phyloP scores from a whole-genome alignment of 2,888 invertebrate species.

The Hirtodrosophila alboralis region DNA sequence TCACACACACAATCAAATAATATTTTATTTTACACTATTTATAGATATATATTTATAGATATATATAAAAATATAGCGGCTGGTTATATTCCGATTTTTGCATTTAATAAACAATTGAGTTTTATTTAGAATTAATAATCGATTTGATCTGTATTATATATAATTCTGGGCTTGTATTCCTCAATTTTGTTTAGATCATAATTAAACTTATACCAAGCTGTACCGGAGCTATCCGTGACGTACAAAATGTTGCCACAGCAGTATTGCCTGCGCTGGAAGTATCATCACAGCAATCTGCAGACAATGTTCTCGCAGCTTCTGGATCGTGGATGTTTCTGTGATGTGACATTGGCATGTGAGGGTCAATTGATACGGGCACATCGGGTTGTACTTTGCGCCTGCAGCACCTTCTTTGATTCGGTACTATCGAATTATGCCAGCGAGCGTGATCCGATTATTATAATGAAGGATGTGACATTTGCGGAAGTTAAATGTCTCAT shows the following conservation, averaged over 20 bases:
- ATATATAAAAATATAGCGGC: too few species aligned
- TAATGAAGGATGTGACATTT: constrained; percentile 95
- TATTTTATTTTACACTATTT: too few species aligned
- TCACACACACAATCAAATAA: too few species aligned
- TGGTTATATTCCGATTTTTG: too few species aligned
- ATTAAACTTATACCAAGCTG: constrained; percentile 2
- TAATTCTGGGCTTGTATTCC: too few species aligned
- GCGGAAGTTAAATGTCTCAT: constrained; percentile 95
- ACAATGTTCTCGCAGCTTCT: constrained; percentile 94
- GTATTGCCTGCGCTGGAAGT: constrained; percentile 96
- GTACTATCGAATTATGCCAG: constrained; percentile 91
- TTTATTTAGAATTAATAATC: too few species aligned
- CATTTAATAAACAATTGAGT: too few species aligned
- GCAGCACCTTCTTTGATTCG: constrained; percentile 95
- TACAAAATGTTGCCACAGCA: constrained; percentile 90
- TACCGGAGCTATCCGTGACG: constrained; percentile 12
- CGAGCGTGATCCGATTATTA: constrained; percentile 92
- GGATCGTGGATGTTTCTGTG: constrained; percentile 94
- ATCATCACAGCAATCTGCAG: constrained; percentile 95
- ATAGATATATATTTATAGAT: too few species aligned
- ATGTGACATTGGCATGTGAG: constrained; percentile 95
- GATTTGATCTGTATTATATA: too few species aligned
- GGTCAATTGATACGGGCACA: constrained; percentile 91
- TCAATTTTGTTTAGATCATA: constrained; percentile 27
- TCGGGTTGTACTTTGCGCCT: constrained; percentile 93